Percentiles rank a stretch among this genome's conserved stretches.
Conservation (phyloP, 2,113 vertebrate species). For the Megaptera novaeangliae region DNA sequence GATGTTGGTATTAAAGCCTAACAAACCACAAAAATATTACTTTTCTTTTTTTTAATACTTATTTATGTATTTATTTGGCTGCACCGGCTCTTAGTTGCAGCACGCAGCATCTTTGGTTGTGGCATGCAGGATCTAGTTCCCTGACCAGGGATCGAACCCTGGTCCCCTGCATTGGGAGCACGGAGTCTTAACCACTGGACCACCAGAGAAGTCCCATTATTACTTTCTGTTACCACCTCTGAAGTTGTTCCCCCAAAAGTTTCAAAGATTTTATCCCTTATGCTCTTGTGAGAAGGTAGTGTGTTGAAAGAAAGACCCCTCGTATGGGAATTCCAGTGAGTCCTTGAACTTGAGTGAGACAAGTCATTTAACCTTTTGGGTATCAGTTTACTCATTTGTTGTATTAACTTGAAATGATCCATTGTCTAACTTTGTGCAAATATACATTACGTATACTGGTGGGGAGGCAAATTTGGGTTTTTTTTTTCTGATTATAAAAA, state of each 20-base stretch:
- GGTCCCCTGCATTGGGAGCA: too few relatives aligned
- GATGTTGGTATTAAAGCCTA: neutral
- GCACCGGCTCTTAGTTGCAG: too few relatives aligned
- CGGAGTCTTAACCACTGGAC: too few relatives aligned
- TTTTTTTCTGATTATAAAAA: neutral
- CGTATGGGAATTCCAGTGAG: neutral
- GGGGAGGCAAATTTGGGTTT: neutral
- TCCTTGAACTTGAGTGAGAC: neutral
- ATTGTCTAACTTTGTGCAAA: neutral
- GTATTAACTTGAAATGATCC: neutral
- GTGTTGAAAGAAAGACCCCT: neutral
- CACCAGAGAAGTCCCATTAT: too few relatives aligned
- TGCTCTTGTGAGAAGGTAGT: neutral
- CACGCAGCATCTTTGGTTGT: too few relatives aligned
- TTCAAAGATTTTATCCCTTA: neutral
- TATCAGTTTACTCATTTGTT: neutral
- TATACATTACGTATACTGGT: neutral
- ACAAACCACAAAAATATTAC: neutral
- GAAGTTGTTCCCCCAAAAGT: neutral
- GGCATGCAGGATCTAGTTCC: too few relatives aligned
- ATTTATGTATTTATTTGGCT: too few relatives aligned
- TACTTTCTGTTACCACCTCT: neutral
- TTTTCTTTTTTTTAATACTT: neutral
- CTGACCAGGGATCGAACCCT: too few relatives aligned
- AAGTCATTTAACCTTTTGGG: neutral